Percentiles rank a stretch among this genome's conserved stretches.
Conservation (phyloP, 92 coral and sea anemone species). For the Siderastrea radians region DNA sequence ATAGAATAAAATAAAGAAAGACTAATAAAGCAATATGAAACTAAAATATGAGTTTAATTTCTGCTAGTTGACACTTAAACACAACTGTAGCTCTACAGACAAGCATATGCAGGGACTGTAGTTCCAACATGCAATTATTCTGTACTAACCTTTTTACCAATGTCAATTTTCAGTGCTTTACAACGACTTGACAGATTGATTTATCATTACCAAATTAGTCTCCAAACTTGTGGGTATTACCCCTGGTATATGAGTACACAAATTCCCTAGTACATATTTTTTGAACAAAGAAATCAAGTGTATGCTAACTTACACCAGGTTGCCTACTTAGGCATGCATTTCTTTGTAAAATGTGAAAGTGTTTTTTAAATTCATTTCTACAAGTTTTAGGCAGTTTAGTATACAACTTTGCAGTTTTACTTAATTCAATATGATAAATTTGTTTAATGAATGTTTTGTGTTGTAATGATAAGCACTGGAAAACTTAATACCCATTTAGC, state of each 20-base stretch:
- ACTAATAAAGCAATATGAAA: conserved; percentile 14
- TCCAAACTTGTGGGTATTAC: not conserved
- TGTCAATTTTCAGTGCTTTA: conserved; percentile 6
- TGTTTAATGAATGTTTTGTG: not conserved
- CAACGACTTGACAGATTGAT: conserved; percentile 10
- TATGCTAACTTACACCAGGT: conserved; percentile 5
- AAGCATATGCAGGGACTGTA: not conserved
- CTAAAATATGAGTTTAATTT: conserved; percentile 21
- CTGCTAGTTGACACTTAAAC: conserved; percentile 9
- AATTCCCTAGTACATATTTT: not conserved
- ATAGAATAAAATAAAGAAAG: conserved; percentile 1
- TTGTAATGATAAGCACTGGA: not conserved
- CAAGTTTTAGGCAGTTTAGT: not conserved
- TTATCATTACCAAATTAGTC: conserved; percentile 12
- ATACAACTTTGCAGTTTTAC: not conserved
- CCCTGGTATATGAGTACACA: not conserved
- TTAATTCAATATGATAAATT: not conserved
- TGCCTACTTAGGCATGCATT: not conserved
- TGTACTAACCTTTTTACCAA: not conserved
- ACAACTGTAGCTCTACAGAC: not conserved
- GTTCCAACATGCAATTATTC: not conserved
- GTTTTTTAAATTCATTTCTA: not conserved
- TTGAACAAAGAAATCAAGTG: conserved; percentile 1
- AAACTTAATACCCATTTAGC: not conserved
- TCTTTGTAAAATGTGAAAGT: not conserved